Conservation (phyloP, 2,797 vertebrate genomes). For the Diglossa cyanea region DNA sequence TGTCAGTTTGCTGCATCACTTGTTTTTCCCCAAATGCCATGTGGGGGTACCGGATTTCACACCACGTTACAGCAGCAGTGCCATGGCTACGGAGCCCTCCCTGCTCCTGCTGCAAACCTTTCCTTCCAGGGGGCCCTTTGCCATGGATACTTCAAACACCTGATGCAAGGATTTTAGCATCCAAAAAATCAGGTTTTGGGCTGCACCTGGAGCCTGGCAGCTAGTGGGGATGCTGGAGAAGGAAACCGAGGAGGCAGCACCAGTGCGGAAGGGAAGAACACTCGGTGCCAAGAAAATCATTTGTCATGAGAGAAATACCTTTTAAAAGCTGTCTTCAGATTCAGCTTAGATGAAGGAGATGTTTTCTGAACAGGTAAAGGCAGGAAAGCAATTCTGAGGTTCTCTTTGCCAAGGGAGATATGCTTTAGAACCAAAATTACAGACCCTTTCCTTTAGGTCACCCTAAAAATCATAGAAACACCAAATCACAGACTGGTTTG, state of each 20-base stretch:
- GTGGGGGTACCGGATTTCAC: neutral
- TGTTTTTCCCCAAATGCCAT: neutral
- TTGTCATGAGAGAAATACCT: neutral
- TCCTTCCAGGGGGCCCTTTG: neutral
- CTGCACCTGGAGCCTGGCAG: neutral
- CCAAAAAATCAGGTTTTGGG: neutral
- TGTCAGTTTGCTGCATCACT: neutral
- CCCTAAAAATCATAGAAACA: neutral
- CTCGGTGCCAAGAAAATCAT: neutral
- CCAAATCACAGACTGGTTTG: neutral
- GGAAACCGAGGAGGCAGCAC: neutral
- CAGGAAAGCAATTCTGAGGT: neutral
- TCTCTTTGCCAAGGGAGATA: neutral
- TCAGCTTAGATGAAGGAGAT: neutral
- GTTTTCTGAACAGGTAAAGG: neutral
- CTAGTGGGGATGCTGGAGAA: rapidly evolving
- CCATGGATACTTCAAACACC: neutral
- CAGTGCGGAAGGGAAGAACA: neutral
- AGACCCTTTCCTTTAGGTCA: neutral
- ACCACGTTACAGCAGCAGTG: neutral
- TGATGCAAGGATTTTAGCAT: neutral
- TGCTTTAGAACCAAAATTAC: neutral
- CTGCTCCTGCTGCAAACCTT: neutral
- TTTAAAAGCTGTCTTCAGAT: neutral
- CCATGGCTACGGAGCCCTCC: neutral